A percentile compares a stretch with the other conserved stretches of the same genome.
These are phyloP conservation scores for Lithophane ornitopus DNA, from an alignment of 2,888 invertebrate species.

Conservation along the genomic window DNA sequence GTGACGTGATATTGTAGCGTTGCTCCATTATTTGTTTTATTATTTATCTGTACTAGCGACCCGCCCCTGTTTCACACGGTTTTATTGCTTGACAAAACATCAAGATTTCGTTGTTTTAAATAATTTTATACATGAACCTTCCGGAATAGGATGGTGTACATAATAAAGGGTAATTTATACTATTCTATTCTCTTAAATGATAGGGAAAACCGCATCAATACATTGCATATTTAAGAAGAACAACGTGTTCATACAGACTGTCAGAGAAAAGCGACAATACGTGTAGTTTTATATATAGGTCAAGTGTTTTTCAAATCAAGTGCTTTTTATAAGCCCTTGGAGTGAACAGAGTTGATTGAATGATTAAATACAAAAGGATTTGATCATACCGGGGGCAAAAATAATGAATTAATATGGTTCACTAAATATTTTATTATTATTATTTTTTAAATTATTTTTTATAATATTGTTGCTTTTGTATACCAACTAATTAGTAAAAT, in stretches of 20 bases:
- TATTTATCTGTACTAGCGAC: not conserved
- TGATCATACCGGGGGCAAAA: not conserved
- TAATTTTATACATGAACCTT: not conserved
- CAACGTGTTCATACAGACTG: not conserved
- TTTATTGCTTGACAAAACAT: no score
- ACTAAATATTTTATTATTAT: no score
- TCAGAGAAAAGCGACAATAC: not conserved
- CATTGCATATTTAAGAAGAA: not conserved
- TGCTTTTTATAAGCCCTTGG: not conserved
- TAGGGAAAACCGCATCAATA: not conserved
- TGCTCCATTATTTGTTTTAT: conserved; percentile 39
- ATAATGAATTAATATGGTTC: no score
- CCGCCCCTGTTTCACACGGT: not conserved
- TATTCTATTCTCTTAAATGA: not conserved
- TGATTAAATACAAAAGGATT: not conserved
- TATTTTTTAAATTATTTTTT: no score
- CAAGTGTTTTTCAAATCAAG: conserved; percentile 1
- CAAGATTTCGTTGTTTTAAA: not conserved
- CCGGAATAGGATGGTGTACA: not conserved
- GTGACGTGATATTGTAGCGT: conserved; percentile 31
- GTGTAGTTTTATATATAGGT: not conserved
- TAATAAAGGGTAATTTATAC: not conserved
- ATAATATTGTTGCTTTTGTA: no score
- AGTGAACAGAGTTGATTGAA: not conserved
- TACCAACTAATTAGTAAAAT: no score